Evolutionary conservation across 2,888 invertebrate genomes (phyloP).

Genomic region (Bimastos eiseni): DNA sequence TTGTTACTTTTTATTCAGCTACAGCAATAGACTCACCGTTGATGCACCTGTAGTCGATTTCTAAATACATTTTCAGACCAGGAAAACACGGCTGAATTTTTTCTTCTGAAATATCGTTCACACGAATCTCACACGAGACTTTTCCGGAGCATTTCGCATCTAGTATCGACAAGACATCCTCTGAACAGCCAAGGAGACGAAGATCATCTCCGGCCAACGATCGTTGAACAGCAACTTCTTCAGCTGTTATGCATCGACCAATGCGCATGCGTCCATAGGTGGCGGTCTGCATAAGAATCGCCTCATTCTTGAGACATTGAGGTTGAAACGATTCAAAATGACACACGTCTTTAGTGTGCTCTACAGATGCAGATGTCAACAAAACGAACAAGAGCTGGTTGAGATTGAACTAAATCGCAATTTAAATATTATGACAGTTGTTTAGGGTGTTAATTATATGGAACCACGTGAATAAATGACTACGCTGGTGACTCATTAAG

Average conservation of each 20-base stretch:
- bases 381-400: background rate
- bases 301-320: conserved; percentile 18
- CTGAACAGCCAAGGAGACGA: conserved; percentile 26
- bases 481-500: too few relatives aligned
- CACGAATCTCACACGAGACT: conserved; percentile 21
- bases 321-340: conserved; percentile 15
- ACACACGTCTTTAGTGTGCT: background rate
- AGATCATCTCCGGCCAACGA: background rate
- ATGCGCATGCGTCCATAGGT: conserved; percentile 27
- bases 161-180: conserved; percentile 20
- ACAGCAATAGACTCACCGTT: conserved; percentile 16
- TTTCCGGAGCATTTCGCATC: conserved; percentile 31
- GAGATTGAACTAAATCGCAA: too few relatives aligned
- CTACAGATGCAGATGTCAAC: background rate
- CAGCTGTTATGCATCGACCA: conserved; percentile 29
- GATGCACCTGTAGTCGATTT: conserved; percentile 28
- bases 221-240: conserved; percentile 1
- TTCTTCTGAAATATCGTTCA: conserved; percentile 19
- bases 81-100: conserved; percentile 25
- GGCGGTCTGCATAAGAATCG: conserved; percentile 21
- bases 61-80: conserved; percentile 33
- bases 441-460: too few relatives aligned
- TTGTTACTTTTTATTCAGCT: too few relatives aligned
- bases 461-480: too few relatives aligned
- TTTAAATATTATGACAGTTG: too few relatives aligned